phyloP scores from a whole-genome alignment of 2,113 vertebrate species.

The Dunckerocampus dactyliophorus region DNA sequence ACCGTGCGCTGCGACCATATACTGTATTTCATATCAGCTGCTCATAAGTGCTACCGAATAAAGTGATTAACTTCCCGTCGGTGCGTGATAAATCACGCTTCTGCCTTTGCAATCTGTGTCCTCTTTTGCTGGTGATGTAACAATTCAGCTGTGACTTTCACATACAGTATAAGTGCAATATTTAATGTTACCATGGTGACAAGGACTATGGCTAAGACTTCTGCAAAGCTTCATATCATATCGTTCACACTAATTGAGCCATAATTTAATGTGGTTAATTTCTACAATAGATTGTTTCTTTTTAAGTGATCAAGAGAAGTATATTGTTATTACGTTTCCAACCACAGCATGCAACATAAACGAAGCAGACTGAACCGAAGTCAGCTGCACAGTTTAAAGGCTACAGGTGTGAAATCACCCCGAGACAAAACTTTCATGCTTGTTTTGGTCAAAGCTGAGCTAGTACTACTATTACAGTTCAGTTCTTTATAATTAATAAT shows the following conservation, averaged over 20 bases:
- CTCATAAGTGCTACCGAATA: not conserved
- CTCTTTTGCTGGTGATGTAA: not conserved
- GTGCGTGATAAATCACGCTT: not conserved
- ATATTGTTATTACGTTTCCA: too few relatives aligned
- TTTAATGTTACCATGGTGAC: not conserved
- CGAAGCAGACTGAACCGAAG: too few relatives aligned
- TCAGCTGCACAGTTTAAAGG: not conserved
- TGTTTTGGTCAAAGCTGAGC: not conserved
- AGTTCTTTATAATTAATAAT: not conserved
- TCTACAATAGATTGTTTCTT: not conserved
- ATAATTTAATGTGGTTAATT: too few relatives aligned
- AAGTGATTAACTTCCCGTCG: not conserved
- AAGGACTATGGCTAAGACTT: not conserved
- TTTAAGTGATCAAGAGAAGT: too few relatives aligned
- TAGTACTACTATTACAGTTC: not conserved
- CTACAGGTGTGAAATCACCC: not conserved
- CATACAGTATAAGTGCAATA: not conserved
- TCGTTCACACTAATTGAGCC: too few relatives aligned
- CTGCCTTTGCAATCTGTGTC: not conserved
- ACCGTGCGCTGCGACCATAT: not conserved
- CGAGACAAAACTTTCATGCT: not conserved
- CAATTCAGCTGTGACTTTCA: not conserved
- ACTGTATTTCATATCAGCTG: slow-evolving; percentile 6
- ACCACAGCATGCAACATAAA: too few relatives aligned
- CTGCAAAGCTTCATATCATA: not conserved